Base-by-base conservation (phyloP, 2,797 vertebrate species). In the Scomberomorus guttatus region DNA sequence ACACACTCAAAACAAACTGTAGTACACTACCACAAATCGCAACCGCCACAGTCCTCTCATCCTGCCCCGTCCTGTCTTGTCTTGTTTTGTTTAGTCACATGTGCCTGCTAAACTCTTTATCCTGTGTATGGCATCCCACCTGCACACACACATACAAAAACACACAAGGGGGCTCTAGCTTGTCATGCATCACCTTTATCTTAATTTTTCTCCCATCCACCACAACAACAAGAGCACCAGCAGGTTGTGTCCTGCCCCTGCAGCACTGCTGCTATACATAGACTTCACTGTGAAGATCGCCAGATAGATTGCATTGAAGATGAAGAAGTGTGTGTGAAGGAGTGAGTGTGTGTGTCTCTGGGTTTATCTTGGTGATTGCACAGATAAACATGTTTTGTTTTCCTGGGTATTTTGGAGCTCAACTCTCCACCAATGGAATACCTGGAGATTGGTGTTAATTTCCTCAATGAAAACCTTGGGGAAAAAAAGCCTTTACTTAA, bases 11-110 rank as follows among this genome's bases (percentile, higher is more conserved):
- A 64, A 65, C 39, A 73, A 63, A 44, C 20, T 12, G n/a, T 4
- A 34, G 20, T n/a, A 22, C n/a, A 32, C 22, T 24, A 22, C 22
- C 15, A 52, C 63, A 63, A 27, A 27, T 22, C 48, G n/a, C 62
- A 25, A 62, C 72, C 13, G 8, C 52, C 15, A 10, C 25, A 9
- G 29, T 52, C 29, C 46, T 48, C 24, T 37, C 1, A 2, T 10
- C 64, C 20, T 46, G 48, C 10, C 51, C 27, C 3, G 22, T 58
- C 44, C 6, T 65, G 67, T 72, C 25, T 6, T 15, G 17, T 50
- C 44, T 13, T 39, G 63, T 75, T 42, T 60, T 42, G 22, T 63
- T 63, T 14, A 48, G 50, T 42, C 66, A 48, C 27, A 5, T 50
- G 39, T 24, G 32, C 29, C 50, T 54, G 50, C n/a, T 39, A 54